A percentile compares a stretch with the other conserved stretches of the same genome.
These are phyloP conservation scores for Caerostris extrusa DNA, from an alignment of 1,140 invertebrate genomes.

Conservation along the genomic window DNA sequence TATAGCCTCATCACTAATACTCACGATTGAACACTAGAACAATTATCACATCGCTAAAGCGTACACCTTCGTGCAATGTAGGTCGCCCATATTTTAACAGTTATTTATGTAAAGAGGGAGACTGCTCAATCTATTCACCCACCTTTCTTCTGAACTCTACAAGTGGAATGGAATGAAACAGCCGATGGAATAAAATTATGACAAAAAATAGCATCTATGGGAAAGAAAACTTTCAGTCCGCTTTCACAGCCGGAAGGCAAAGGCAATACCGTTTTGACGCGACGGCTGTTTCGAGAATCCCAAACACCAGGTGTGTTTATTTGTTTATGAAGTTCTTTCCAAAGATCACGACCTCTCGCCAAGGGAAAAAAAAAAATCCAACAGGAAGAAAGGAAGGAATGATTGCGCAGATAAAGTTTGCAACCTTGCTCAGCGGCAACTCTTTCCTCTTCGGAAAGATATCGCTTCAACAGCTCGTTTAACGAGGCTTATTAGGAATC, in stretches of 20 bases:
- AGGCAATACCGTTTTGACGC: conserved; percentile 31
- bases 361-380: background rate
- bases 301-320: conserved; percentile 44
- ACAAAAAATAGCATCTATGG: background rate
- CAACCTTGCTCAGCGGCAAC: background rate
- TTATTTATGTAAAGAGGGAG: background rate
- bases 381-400: background rate
- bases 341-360: conserved; percentile 9
- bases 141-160: background rate
- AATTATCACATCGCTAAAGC: background rate
- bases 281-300: conserved; percentile 12
- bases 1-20: background rate
- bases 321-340: conserved; percentile 29
- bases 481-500: background rate
- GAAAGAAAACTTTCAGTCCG: background rate
- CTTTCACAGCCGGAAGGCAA: conserved; percentile 17
- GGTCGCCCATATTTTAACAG: background rate
- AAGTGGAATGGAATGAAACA: background rate
- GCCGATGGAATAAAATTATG: background rate
- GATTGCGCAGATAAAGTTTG: conserved; percentile 5
- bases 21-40: background rate
- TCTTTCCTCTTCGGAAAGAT: background rate
- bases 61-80: background rate
- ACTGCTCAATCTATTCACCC: background rate
- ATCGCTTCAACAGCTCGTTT: background rate